Evolutionary conservation across 2,113 vertebrate genomes (phyloP), one percentile per base, ranked within the genome.

Genomic region (Calyptommatus sinebrachiatus): DNA sequence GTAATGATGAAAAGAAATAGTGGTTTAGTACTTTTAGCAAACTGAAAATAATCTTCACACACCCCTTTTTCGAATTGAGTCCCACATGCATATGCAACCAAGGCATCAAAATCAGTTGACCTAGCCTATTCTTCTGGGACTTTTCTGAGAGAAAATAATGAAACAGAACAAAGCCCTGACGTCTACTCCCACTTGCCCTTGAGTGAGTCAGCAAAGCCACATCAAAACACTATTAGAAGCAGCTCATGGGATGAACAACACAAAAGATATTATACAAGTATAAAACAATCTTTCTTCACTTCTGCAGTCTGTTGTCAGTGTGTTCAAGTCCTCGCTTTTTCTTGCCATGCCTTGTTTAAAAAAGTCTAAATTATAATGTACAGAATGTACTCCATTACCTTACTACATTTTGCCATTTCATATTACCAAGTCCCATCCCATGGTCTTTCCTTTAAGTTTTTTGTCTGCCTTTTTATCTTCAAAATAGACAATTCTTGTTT

Each of bases 161-260:
- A 74, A 73, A 67, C 41, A 62, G 79, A 69, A 81, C 53, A 75
- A 76, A 76, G 35, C 70, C 29, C 67, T 81, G 35, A 76, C 41
- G 48, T 76, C 72, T 76, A 76, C 53, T 81, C 79, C 79, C 72
- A 81, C 72, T 81, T 69, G 35, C 75, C 50, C 71, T 81, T 72
- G 46, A 81, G 20, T 69, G 79, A 81, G 65, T 69, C 79, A 81
- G 72, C 79, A 48, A 75, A 75, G 48, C 79, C 72, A 81, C 79
- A 81, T 81, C 79, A 81, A 81, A 69, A 75, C 50, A 48, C 31
- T 46, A 81, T 62, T 60, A 53, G 72, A 70, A 75, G 65, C 72
- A 69, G 79, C 72, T 81, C 65, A 81, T 46, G 65, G 65, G 48
- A 65, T 81, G 63, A 81, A 48, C 50, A 61, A 60, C 35, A 62